Conservation (phyloP, 2,797 vertebrate species). For the Gallinago stenura region DNA sequence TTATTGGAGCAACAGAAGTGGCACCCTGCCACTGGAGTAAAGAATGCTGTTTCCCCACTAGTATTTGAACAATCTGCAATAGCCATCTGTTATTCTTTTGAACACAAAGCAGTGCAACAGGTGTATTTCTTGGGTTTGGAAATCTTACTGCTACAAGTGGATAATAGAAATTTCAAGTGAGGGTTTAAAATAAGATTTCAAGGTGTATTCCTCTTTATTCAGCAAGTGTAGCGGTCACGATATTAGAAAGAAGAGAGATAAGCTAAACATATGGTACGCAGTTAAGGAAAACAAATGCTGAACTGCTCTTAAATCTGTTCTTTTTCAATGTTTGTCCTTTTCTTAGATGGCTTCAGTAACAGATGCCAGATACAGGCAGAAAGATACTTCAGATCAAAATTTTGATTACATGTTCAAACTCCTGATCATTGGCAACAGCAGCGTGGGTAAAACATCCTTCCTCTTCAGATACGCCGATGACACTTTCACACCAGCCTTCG, state of each 20-base stretch:
- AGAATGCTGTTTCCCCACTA: constrained; percentile 43
- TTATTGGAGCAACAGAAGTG: constrained; percentile 34
- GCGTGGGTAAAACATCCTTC: constrained; percentile 96
- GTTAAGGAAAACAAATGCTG: not conserved
- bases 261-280: constrained; percentile 4
- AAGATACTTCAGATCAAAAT: constrained; percentile 96
- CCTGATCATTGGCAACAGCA: constrained; percentile 97
- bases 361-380: constrained; percentile 91
- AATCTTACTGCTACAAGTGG: not conserved
- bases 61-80: constrained; percentile 31
- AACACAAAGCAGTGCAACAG: constrained; percentile 11
- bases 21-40: constrained; percentile 34
- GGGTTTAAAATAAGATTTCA: not conserved
- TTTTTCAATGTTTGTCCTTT: constrained; percentile 54
- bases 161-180: not conserved
- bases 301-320: constrained; percentile 56
- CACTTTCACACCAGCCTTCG: constrained; percentile 95
- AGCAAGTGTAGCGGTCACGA: not conserved
- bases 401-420: constrained; percentile 99
- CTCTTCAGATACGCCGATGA: constrained; percentile 95
- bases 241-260: not conserved
- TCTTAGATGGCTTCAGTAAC: constrained; percentile 94
- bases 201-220: not conserved
- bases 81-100: constrained; percentile 36
- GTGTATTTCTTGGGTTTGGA: not conserved